Evolutionary conservation across 2,888 invertebrate genomes (phyloP).

Genomic region (Chrysodeixis includens): DNA sequence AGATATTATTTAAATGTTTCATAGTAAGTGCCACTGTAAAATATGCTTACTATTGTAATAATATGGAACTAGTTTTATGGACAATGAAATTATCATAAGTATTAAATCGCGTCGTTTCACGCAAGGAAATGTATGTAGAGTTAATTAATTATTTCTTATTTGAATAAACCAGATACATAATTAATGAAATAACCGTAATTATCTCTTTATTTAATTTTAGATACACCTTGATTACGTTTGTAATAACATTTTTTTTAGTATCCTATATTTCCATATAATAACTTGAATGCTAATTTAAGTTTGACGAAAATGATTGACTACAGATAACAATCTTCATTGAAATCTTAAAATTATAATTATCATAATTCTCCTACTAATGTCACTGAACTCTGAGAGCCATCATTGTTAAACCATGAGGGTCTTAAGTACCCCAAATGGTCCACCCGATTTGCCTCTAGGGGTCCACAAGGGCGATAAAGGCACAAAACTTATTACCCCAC

Average conservation of each 20-base stretch:
- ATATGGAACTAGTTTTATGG: slow-evolving; percentile 14
- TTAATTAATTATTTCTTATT: background rate
- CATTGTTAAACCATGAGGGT: slow-evolving; percentile 18
- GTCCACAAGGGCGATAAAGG: slow-evolving; percentile 31
- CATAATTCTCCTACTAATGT: background rate
- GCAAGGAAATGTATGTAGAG: background rate
- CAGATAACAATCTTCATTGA: background rate
- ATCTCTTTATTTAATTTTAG: too few species aligned
- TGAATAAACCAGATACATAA: background rate
- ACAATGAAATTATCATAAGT: background rate
- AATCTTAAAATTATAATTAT: background rate
- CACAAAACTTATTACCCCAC: slow-evolving; percentile 34
- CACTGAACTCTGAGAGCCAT: background rate
- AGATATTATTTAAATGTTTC: too few species aligned
- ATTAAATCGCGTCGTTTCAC: background rate
- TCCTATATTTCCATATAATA: too few species aligned
- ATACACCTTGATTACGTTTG: too few species aligned
- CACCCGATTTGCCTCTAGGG: slow-evolving; percentile 20
- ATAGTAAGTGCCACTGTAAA: background rate
- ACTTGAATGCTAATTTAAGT: too few species aligned
- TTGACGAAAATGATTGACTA: too few species aligned
- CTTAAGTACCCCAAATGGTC: slow-evolving; percentile 9
- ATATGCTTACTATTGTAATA: slow-evolving; percentile 35
- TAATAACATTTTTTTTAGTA: too few species aligned
- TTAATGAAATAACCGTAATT: too few species aligned